Conservation (phyloP, 1,140 invertebrate species). For the Globodera ellingtonae region DNA sequence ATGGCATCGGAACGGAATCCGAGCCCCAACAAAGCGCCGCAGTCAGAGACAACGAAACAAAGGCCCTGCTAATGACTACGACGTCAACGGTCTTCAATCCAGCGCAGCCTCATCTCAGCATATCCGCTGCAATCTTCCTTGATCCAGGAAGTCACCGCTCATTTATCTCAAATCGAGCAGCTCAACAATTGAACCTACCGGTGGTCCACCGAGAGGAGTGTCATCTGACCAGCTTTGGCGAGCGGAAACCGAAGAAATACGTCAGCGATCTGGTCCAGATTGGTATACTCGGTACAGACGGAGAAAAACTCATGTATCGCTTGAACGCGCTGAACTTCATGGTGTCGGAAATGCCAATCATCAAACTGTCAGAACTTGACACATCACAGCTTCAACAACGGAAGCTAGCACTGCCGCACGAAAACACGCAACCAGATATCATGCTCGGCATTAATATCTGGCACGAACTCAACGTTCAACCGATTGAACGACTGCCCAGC, state of each 20-base stretch:
- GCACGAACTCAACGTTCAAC: neutral
- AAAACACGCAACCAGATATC: neutral
- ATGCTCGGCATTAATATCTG: constrained; percentile 3
- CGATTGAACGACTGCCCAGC: neutral
- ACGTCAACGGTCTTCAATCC: neutral
- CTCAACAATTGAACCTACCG: neutral
- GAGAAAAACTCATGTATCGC: neutral
- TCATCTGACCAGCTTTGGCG: neutral
- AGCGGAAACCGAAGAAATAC: neutral
- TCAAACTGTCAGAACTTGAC: neutral
- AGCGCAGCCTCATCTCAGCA: neutral
- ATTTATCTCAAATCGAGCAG: neutral
- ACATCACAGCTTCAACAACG: neutral
- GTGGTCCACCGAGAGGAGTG: neutral
- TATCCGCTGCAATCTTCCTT: constrained; percentile 1
- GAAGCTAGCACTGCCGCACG: neutral
- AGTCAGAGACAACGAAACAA: neutral
- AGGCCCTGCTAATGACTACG: neutral
- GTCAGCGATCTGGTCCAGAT: neutral
- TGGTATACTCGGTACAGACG: neutral
- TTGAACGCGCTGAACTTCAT: neutral
- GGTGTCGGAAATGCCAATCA: neutral
- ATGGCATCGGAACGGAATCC: neutral
- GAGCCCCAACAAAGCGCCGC: neutral
- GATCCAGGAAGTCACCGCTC: constrained; percentile 11